A percentile compares a stretch with the other conserved stretches of the same genome.
Conservation (phyloP, 2,888 invertebrate genomes). For the Chymomyza fuscimana region DNA sequence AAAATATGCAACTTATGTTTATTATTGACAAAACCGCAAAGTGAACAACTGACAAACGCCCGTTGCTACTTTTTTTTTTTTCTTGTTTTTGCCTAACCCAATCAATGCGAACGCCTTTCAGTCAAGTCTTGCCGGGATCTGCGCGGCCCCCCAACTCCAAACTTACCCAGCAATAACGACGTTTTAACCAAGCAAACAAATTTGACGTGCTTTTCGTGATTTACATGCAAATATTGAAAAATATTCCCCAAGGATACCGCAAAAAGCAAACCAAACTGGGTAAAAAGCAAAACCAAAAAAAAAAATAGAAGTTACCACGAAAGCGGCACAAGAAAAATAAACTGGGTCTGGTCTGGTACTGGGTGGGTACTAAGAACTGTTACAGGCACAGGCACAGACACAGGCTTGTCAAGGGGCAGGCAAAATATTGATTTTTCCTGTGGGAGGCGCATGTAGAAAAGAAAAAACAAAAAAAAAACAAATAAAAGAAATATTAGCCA, state of each 20-base stretch:
- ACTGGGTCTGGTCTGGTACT: neutral
- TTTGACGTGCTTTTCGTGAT: conserved; percentile 77
- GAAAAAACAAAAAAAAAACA: conserved; percentile 42
- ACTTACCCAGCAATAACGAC: conserved; percentile 64
- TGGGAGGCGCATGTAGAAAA: conserved; percentile 30
- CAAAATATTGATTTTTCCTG: conserved; percentile 66
- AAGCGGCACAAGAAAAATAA: conserved; percentile 31
- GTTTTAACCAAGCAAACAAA: conserved; percentile 74
- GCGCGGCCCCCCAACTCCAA: conserved; percentile 5
- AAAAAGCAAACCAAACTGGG: conserved; percentile 60
- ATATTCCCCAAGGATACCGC: conserved; percentile 73
- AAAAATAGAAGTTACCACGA: conserved; percentile 6
- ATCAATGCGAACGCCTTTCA: conserved; percentile 60
- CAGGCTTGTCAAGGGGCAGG: conserved; percentile 20
- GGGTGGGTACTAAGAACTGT: neutral
- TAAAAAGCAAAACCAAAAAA: conserved; percentile 18
- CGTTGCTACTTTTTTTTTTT: conserved; percentile 16
- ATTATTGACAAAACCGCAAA: conserved; percentile 60
- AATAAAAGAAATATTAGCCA: conserved; percentile 71
- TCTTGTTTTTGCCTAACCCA: conserved; percentile 62
- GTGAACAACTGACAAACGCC: conserved; percentile 29
- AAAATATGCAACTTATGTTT: conserved; percentile 65
- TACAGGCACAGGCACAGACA: neutral
- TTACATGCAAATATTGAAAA: conserved; percentile 77
- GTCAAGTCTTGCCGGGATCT: conserved; percentile 13